phyloP scores from a whole-genome alignment of 92 coral and sea anemone genomes.

The Porites rus region DNA sequence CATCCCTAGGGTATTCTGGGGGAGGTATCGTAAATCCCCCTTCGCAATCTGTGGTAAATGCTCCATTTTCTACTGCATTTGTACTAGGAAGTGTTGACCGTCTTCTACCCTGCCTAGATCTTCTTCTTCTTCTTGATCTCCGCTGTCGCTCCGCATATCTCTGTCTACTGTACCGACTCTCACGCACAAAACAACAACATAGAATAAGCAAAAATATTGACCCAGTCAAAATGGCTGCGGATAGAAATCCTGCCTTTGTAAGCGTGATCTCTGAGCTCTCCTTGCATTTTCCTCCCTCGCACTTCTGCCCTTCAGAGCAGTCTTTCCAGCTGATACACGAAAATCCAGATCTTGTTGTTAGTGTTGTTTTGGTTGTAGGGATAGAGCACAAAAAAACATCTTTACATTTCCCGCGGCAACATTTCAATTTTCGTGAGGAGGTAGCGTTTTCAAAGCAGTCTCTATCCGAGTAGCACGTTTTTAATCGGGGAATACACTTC shows the following conservation, averaged over 20 bases:
- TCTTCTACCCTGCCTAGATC: conserved; percentile 31
- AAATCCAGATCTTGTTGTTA: neutral
- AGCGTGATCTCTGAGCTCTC: neutral
- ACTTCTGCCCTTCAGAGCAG: conserved; percentile 43
- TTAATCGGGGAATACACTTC: neutral
- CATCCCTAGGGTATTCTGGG: conserved; percentile 40
- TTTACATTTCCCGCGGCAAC: conserved; percentile 21
- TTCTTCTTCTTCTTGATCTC: conserved; percentile 24
- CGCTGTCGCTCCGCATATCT: conserved; percentile 46
- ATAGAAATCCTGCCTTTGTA: conserved; percentile 75
- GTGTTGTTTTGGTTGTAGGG: conserved; percentile 10
- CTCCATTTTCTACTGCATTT: conserved; percentile 32
- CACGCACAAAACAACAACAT: conserved; percentile 75
- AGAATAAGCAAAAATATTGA: conserved; percentile 68
- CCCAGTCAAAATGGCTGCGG: conserved; percentile 79
- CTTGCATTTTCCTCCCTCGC: conserved; percentile 53
- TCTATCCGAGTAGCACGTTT: conserved; percentile 4
- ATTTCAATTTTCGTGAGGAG: neutral
- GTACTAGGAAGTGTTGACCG: conserved; percentile 16
- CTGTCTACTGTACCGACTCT: conserved; percentile 59
- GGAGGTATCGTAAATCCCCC: conserved; percentile 20
- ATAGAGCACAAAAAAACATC: neutral
- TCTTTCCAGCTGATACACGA: conserved; percentile 9
- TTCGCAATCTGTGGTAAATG: conserved; percentile 19
- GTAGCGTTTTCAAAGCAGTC: conserved; percentile 8